These are phyloP conservation scores for Arrhopalites spinosus DNA, from an alignment of 2,888 invertebrate species.

Conservation along the genomic window DNA sequence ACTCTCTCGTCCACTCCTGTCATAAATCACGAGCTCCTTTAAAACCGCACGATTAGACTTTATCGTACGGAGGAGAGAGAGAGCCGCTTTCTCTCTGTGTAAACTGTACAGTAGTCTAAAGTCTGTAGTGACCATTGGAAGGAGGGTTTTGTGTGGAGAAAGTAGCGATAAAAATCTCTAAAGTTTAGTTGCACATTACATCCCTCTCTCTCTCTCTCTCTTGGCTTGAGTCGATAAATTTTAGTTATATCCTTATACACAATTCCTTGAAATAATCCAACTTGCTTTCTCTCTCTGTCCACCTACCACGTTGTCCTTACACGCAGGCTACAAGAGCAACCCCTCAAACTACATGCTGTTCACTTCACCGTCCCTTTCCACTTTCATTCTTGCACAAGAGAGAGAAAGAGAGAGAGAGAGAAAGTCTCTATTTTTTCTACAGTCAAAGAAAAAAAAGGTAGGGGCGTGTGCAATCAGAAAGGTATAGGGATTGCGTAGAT, in stretches of 20 bases:
- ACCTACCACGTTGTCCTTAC: too few species aligned
- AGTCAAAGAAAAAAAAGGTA: too few species aligned
- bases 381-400: neutral
- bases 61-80: neutral
- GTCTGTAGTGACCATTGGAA: too few species aligned
- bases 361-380: neutral
- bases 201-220: neutral
- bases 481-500: too few species aligned
- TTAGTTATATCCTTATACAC: neutral
- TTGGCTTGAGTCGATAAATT: neutral
- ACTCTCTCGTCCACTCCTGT: slow-evolving; percentile 19
- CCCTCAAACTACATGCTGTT: neutral
- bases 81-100: neutral
- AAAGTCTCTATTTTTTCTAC: neutral
- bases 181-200: neutral
- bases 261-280: too few species aligned
- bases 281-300: too few species aligned
- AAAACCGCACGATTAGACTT: slow-evolving; percentile 32
- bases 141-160: too few species aligned
- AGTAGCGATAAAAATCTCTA: neutral
- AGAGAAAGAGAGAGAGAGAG: neutral
- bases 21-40: slow-evolving; percentile 32
- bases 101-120: slow-evolving; percentile 12
- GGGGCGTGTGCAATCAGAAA: too few species aligned
- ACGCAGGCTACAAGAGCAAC: too few species aligned